These are phyloP conservation scores for Pseudochirops corinnae DNA, from an alignment of 2,797 vertebrate species.

Conservation along the genomic window DNA sequence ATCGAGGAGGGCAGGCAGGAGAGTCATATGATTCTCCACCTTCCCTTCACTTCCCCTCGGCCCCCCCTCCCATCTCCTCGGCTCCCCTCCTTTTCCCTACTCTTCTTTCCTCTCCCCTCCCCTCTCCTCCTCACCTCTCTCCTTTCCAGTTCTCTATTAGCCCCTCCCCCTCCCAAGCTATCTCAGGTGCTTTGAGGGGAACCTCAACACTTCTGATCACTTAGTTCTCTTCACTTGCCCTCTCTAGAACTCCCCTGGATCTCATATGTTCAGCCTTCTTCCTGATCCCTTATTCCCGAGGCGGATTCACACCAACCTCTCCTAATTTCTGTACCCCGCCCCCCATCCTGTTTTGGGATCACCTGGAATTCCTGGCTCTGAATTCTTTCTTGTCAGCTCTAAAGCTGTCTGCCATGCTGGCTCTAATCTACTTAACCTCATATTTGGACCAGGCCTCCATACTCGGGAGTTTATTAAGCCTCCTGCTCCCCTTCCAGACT, in stretches of 20 bases:
- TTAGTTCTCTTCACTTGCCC: not conserved
- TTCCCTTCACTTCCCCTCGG: too few relatives aligned
- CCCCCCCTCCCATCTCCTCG: too few relatives aligned
- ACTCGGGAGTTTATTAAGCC: not conserved
- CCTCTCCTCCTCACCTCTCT: not conserved
- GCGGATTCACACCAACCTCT: not conserved
- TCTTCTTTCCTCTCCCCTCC: not conserved
- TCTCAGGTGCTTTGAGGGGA: not conserved
- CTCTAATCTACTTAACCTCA: not conserved
- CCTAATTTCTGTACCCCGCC: not conserved
- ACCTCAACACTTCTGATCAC: not conserved
- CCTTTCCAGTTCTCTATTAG: too few relatives aligned
- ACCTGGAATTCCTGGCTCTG: not conserved
- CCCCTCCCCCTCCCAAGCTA: not conserved
- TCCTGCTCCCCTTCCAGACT: slow-evolving; percentile 28
- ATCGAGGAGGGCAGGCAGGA: not conserved
- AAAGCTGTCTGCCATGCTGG: not conserved
- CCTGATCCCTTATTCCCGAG: not conserved
- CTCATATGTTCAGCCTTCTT: not conserved
- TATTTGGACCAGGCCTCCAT: not conserved
- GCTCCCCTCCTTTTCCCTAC: not conserved
- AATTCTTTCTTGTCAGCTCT: not conserved
- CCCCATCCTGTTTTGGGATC: not conserved
- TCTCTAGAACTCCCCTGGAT: not conserved
- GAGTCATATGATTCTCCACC: not conserved